Base-by-base conservation (phyloP, 53 echinoderm and acorn worm species). In the Temnopleurus reevesii region DNA sequence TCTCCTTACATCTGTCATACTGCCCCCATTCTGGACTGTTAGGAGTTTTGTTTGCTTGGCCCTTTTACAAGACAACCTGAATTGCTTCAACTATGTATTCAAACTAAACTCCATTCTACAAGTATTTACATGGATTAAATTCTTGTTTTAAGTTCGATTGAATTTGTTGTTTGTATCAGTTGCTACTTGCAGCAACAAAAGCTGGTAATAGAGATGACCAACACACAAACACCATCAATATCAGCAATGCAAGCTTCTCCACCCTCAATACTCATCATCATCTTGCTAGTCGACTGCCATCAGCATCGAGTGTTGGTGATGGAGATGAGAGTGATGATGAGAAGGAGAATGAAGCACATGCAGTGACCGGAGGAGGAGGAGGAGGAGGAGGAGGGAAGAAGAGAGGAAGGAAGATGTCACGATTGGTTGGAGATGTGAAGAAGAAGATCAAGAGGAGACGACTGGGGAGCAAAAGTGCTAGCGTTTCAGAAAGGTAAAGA, bases 351-450 rank as follows among this genome's bases (percentile, higher is more conserved):
- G 81, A 76, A 8, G 15, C n/a, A 8, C 61, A 89, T 12, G 8
- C 13, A 13, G 17, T 57, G 19, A 58, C 46, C 8, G 5, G 29
- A 46, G 71, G 46, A 36, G 71, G 71, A 1, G n/a, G n/a, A n/a
- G 45, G 17, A 27, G 43, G 26, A 24, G 60, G 36, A 24, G 76
- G 45, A 2, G 87, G 49, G 15, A 86, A 65, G 43, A 94, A 90
- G 80, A 90, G 91, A 59, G 91, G 90, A 29, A 77, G 84, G 38
- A 90, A 90, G 89, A 94, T 92, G 90, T 54, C 81, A 28, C 57
- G 77, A 45, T 88, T 94, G 13, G 27, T 94, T 28, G 90, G 90
- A 15, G 94, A 90, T 31, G 89, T 91, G 51, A 94, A 94, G 66
- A 90, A 89, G 76, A 94, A 87, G 83, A 91, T 90, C 8, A 91